Base-by-base conservation (phyloP, 2,888 invertebrate genomes). In the Melangyna quadrimaculata region DNA sequence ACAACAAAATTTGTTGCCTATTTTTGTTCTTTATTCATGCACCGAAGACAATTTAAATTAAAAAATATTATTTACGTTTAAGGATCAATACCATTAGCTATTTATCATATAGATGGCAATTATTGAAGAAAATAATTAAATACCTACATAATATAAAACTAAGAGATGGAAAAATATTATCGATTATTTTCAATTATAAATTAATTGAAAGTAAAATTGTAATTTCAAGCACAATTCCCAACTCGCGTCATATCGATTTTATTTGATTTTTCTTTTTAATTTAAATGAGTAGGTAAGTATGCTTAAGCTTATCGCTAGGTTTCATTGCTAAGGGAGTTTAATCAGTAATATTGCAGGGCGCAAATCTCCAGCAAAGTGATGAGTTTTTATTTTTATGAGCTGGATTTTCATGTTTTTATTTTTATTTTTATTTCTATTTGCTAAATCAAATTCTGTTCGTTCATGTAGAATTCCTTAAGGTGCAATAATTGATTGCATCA, bases 401-500 rank as follows among this genome's bases (percentile, higher is more conserved):
- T 17, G 55, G 29, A 35, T 70, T 51, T 35, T 48, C 6, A 1
- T n/a, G n/a, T 29, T 29, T 17, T 43, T 22, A 7, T 29, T 48
- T 24, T 19, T 22, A 29, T 10, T 37, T 17, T 40, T 35, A 37
- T 40, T 70, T 40, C 63, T 29, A 55, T 57, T 75, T 48, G 40
- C 32, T 45, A 48, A 72, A 71, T 82, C 51, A 45, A 78, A 61
- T 55, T 78, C 19, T 40, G 32, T 27, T 78, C 48, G 12, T 19
- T 29, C 29, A 3, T 45, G 27, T n/a, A 27, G 57, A 78, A 53
- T 57, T 40, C 72, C 24, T 72, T 67, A 24, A 53, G 71, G 65
- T 53, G 37, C 43, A 10, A 22, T 80, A 10, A 22, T 80, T 77
- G 73, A 81, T 81, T 77, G 72, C 77, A 69, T 57, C 77, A 86